Evolutionary conservation across 2,888 invertebrate genomes (phyloP).

Genomic region (Liopterus haemorrhoidalis): DNA sequence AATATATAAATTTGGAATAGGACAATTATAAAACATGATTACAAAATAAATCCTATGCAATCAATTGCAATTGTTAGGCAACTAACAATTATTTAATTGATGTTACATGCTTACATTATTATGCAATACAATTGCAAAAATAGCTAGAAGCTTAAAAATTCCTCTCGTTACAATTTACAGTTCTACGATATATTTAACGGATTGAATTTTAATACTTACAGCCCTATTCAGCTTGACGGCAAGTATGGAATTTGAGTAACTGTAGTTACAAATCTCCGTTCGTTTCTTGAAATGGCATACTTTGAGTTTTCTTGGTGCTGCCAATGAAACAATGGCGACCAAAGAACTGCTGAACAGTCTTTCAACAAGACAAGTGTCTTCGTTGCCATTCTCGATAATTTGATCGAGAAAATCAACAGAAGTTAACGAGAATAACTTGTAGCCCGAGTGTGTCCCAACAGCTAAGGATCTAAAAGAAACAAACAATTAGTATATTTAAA

Average conservation of each 20-base stretch:
- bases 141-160: constrained; percentile 9
- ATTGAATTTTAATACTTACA: constrained; percentile 49
- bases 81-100: no score
- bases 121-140: constrained; percentile 3
- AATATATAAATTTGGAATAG: no score
- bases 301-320: constrained; percentile 84
- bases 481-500: constrained; percentile 5
- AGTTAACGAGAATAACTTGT: constrained; percentile 79
- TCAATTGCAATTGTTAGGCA: no score
- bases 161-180: constrained; percentile 1
- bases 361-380: constrained; percentile 89
- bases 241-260: constrained; percentile 89
- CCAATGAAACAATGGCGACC: constrained; percentile 88
- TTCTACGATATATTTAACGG: neutral
- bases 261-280: constrained; percentile 96
- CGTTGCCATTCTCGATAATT: constrained; percentile 79
- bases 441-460: constrained; percentile 87
- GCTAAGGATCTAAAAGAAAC: constrained; percentile 70
- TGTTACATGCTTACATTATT: no score
- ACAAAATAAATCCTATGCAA: constrained; percentile 10
- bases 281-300: constrained; percentile 98
- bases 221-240: constrained; percentile 93
- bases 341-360: constrained; percentile 94
- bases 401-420: constrained; percentile 80
- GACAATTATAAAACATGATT: neutral